Conservation (phyloP, 2,113 vertebrate species). For the Eurypyga helias region DNA sequence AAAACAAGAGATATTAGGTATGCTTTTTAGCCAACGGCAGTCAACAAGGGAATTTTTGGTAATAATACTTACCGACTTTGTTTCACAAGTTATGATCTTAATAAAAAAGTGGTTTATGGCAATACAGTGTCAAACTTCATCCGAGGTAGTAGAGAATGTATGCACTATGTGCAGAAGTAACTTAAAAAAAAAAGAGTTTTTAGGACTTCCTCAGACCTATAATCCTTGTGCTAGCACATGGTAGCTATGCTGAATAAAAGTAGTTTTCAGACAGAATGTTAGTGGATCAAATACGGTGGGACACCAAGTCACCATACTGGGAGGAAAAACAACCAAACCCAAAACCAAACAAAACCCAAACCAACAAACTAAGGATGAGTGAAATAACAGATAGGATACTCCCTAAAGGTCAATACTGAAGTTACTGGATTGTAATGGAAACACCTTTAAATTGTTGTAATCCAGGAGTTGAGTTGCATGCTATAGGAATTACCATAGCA, state of each 20-base stretch:
- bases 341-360: fast-evolving
- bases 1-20: background rate
- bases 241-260: background rate
- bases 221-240: background rate
- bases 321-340: fast-evolving
- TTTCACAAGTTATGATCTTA: background rate
- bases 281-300: background rate
- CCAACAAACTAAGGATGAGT: background rate
- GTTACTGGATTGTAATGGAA: no score
- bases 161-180: background rate
- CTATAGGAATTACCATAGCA: no score
- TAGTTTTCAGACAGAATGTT: background rate
- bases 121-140: background rate
- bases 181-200: background rate
- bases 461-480: no score
- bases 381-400: background rate
- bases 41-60: background rate
- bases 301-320: background rate
- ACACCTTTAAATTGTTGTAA: no score
- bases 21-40: background rate
- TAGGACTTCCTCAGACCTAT: background rate
- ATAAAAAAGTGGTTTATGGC: background rate
- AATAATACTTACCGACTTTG: background rate
- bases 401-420: background rate
- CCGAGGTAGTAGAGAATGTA: background rate